Conservation (phyloP, 2,888 invertebrate species). For the Gymnosoma rotundatum region DNA sequence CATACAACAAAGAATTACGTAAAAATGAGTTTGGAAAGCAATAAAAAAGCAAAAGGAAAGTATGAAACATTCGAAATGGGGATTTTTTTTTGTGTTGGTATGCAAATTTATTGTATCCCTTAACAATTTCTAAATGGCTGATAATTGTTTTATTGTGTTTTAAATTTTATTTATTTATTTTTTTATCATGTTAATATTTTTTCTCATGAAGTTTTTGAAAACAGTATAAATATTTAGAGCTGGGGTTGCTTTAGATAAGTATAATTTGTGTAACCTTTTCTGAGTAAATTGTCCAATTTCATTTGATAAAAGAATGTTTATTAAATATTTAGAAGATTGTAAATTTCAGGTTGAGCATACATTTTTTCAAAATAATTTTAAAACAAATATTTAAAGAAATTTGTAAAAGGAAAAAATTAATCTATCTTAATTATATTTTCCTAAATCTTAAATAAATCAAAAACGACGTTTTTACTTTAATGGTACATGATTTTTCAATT, state of each 20-base stretch:
- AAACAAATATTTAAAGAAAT: too few relatives aligned
- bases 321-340: slow-evolving; percentile 39
- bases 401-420: too few relatives aligned
- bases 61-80: slow-evolving; percentile 17
- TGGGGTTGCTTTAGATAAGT: background rate
- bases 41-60: slow-evolving; percentile 18
- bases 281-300: slow-evolving; percentile 39
- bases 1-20: slow-evolving; percentile 5
- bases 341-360: background rate
- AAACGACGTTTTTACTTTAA: too few relatives aligned
- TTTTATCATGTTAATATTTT: slow-evolving; percentile 47
- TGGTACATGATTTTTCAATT: too few relatives aligned
- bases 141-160: slow-evolving; percentile 70
- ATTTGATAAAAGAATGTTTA: slow-evolving; percentile 30
- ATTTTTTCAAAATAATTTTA: too few relatives aligned
- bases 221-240: too few relatives aligned
- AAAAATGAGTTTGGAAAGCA: slow-evolving; percentile 35
- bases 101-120: slow-evolving; percentile 79
- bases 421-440: too few relatives aligned
- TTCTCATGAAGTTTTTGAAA: background rate
- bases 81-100: slow-evolving; percentile 73
- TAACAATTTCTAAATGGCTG: slow-evolving; percentile 74
- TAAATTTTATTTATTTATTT: slow-evolving; percentile 48
- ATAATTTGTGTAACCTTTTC: slow-evolving; percentile 3
- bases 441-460: too few relatives aligned